phyloP scores from a whole-genome alignment of 2,888 invertebrate genomes.

The Gibbula magus region DNA sequence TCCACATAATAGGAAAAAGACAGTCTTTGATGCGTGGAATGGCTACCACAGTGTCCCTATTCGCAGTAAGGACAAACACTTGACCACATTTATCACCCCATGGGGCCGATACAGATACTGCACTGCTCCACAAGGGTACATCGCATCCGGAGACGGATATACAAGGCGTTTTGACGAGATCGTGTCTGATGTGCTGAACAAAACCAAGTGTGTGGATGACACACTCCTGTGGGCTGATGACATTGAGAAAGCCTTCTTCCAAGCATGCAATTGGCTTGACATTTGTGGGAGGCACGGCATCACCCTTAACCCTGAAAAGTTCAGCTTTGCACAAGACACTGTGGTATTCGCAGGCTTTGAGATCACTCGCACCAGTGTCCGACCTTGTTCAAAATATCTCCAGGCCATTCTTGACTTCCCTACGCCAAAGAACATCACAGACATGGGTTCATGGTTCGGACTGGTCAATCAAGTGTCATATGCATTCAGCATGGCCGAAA shows the following conservation, averaged over 20 bases:
- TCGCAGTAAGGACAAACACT: neutral
- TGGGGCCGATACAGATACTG: constrained; percentile 49
- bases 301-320: too few relatives aligned
- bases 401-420: constrained; percentile 50
- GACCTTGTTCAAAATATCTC: too few relatives aligned
- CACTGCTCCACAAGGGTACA: constrained; percentile 30
- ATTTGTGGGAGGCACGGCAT: too few relatives aligned
- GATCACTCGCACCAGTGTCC: too few relatives aligned
- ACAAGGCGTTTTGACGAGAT: constrained; percentile 33
- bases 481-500: constrained; percentile 49
- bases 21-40: too few relatives aligned
- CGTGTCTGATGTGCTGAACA: too few relatives aligned
- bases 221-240: too few relatives aligned
- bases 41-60: too few relatives aligned
- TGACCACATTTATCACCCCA: constrained; percentile 45
- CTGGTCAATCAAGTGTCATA: constrained; percentile 53
- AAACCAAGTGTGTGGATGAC: too few relatives aligned
- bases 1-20: too few relatives aligned
- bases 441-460: constrained; percentile 52
- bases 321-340: constrained; percentile 24
- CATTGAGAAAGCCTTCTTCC: too few relatives aligned
- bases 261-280: too few relatives aligned
- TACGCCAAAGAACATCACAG: constrained; percentile 47
- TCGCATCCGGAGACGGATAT: constrained; percentile 46
- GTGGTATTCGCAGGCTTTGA: constrained; percentile 57